Base-by-base conservation (phyloP, 2,113 vertebrate genomes). In the Grallaria varia region DNA sequence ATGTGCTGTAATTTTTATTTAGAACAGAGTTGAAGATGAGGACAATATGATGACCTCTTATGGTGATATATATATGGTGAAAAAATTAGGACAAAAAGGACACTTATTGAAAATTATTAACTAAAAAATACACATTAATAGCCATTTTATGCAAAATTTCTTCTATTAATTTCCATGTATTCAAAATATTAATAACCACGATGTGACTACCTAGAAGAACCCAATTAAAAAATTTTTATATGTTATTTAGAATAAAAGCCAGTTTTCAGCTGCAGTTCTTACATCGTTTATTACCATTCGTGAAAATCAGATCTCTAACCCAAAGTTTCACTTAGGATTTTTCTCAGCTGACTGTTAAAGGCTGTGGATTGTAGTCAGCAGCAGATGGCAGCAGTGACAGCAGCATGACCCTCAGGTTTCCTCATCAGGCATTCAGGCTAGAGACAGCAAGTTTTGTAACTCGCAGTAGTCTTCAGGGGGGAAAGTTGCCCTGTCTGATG, bases 291-390 rank as follows among this genome's bases (percentile, higher is more conserved):
- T 59, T 49, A 58, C 5, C 9, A 37, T 40, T 68, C 64, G 23
- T 73, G 49, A 79, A 72, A 69, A 9, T 64, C 24, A 6, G 30
- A 77, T 45, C 2, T 28, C 45, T 24, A 64, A 35, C 13, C 11
- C 7, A 28, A 39, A 67, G 0, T 1, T 52, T 20, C 17, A 4
- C 4, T 12, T 2, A 0, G 0, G 14, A 37, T 12, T 42, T 76
- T 53, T 68, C 45, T 45, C 64, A 28, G 1, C n/a, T 23, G 19
- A 6, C 18, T 7, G 64, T 56, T 55, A 47, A 20, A 63, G 20
- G 10, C 0, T 93, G 91, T 17, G 78, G 14, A 40, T 84, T 95
- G 78, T 37, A 21, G 33, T 3, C 37, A 81, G 44, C 95, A 92
- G 93, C 89, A 95, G 93, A 64, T 89, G 94, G 96, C 90, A 95